Base-by-base conservation (phyloP, 2,888 invertebrate species). In the Melinaea marsaeus region DNA sequence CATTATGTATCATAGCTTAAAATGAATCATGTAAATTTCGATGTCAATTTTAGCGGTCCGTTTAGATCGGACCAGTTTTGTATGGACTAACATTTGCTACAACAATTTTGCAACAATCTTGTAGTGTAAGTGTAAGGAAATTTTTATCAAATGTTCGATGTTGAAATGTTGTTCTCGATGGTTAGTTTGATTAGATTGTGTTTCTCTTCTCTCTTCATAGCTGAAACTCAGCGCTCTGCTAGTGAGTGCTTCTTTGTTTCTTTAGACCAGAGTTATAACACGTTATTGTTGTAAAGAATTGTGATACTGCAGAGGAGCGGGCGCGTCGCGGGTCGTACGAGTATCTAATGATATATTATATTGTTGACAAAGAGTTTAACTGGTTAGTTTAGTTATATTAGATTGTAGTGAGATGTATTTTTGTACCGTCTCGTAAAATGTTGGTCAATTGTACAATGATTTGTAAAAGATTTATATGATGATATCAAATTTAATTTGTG, bases 11-110 rank as follows among this genome's bases (percentile, higher is more conserved):
- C 79, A 86, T 87, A 88, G 88, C 86, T 85, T 88, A 86, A 82
- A 83, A 71, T 74, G 77, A 81, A 80, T 85, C 81, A 80, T 89
- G 86, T 88, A 88, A 85, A 85, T 84, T 83, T 89, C 83, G 86
- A 89, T 89, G 90, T 90, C 90, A 90, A 90, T 90, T 90, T 83
- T 90, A 88, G 87, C 72, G 69, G 79, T 79, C 75, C 83, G 81
- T 77, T 75, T 81, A 84, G 84, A 68, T 74, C 79, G 86, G 75
- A 77, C 73, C 70, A 71, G 71, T 75, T 84, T 87, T 87, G 83
- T 88, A 87, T 81, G 79, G 75, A 68, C 47, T 63, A 71, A 71
- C 67, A 73, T 87, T 88, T 88, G 89, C 88, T 89, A 86, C 81
- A 81, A 87, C 83, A 81, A 79, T 83, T 85, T 88, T 87, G 86